Base-by-base conservation (phyloP, 2,113 vertebrate genomes). In the Anhinga rufa region DNA sequence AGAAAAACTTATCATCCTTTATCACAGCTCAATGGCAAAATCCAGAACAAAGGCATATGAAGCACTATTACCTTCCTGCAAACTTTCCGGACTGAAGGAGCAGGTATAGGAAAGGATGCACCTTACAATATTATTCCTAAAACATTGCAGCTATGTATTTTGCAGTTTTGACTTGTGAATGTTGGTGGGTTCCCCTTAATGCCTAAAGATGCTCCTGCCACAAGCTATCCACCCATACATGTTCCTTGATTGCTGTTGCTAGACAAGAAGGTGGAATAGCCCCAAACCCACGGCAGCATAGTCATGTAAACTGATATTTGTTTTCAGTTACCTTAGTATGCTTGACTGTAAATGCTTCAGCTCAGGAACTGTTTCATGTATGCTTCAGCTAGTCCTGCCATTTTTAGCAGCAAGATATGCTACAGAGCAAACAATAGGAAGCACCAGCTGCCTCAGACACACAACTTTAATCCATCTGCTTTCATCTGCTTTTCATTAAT, bases 21-120 rank as follows among this genome's bases (percentile, higher is more conserved):
- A 52, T 14, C 38, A 17, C 40, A 57, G 19, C 9, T 70, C 32
- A 55, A 36, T 0, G 10, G 36, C 38, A 85, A 88, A 83, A 72
- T 65, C 44, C 21, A 54, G 44, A 90, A 24, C 20, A 68, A 68
- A 79, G 80, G 4, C 10, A 17, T 9, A 34, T 14, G 28, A 65
- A 51, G 14, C 2, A 1, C 11, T 60, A 5, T 38, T 32, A 62
- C 14, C 16, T 8, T 75, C 16, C 51, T 51, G 48, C 16, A 91
- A 84, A 62, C 10, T 36, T 84, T 65, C 38, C 49, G 36, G 10
- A 28, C 6, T 42, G 51, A 75, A 46, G 26, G 18, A 82, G 6
- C 18, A 69, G 18, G 17, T 60, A 28, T 9, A 57, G 31, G 0
- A 0, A 77, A 84, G 13, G 10, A 34, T 32, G 10, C 3, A 34